Evolutionary conservation across 2,888 invertebrate species (phyloP).

Genomic region (Cenopis cana): DNA sequence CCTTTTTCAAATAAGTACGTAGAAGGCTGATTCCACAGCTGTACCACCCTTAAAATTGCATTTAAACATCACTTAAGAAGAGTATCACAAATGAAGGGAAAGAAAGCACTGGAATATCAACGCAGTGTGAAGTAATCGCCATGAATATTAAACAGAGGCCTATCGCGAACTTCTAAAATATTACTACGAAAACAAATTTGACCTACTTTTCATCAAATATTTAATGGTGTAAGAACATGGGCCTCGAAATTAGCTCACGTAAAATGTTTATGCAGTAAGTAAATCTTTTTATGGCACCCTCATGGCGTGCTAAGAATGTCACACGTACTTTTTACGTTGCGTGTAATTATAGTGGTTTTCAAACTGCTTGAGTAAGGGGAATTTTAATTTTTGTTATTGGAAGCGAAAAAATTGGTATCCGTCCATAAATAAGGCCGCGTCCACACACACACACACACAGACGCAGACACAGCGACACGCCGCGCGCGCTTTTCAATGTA

Average conservation of each 20-base stretch:
- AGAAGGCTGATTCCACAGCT: not conserved
- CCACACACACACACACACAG: too few relatives aligned
- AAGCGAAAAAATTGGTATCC: too few relatives aligned
- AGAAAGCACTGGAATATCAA: slow-evolving; percentile 16
- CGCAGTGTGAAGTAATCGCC: slow-evolving; percentile 15
- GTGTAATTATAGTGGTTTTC: not conserved
- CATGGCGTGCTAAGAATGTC: not conserved
- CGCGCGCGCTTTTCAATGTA: too few relatives aligned
- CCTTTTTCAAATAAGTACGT: not conserved
- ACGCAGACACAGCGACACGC: too few relatives aligned
- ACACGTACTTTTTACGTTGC: slow-evolving; percentile 4
- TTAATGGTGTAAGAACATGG: slow-evolving; percentile 4
- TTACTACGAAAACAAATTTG: slow-evolving; percentile 28
- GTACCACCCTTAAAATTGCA: not conserved
- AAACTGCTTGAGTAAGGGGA: not conserved
- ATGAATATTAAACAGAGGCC: slow-evolving; percentile 33
- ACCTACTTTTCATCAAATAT: slow-evolving; percentile 13
- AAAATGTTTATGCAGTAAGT: slow-evolving; percentile 5
- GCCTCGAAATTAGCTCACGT: slow-evolving; percentile 6
- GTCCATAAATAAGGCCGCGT: too few relatives aligned
- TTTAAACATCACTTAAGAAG: slow-evolving; percentile 1
- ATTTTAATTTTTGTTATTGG: too few relatives aligned
- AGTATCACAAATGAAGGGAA: not conserved
- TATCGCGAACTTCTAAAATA: slow-evolving; percentile 35
- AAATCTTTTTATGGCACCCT: slow-evolving; percentile 9